phyloP scores from a whole-genome alignment of 2,113 vertebrate genomes.

The Raja brachyura region DNA sequence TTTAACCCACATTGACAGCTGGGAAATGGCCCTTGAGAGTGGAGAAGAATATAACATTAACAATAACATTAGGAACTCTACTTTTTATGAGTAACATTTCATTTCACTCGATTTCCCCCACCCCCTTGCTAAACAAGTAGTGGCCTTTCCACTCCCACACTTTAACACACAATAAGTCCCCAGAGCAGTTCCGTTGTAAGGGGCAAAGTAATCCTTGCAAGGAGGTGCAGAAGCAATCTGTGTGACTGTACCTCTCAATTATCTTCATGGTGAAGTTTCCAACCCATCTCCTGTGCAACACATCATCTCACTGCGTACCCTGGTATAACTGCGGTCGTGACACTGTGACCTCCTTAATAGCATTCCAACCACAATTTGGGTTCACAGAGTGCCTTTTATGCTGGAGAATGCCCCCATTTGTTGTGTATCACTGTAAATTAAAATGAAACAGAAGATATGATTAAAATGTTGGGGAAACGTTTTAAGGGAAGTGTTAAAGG shows the following conservation, averaged over 20 bases:
- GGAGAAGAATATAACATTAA: neutral
- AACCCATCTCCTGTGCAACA: neutral
- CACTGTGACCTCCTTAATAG: neutral
- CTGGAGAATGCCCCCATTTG: neutral
- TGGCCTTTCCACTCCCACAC: neutral
- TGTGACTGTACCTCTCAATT: neutral
- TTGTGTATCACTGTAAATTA: neutral
- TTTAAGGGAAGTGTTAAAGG: too few species aligned
- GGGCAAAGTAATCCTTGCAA: neutral
- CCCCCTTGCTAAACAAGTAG: neutral
- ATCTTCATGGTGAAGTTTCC: neutral
- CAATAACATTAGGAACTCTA: neutral
- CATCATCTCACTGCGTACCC: neutral
- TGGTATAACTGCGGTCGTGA: neutral
- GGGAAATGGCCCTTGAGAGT: neutral
- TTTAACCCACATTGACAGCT: neutral
- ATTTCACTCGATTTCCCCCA: neutral
- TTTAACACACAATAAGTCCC: neutral
- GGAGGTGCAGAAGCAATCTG: neutral
- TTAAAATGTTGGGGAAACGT: too few species aligned
- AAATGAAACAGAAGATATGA: neutral
- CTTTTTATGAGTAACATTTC: neutral
- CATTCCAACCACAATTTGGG: neutral
- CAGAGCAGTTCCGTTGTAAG: neutral
- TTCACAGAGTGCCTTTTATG: neutral